Conservation (phyloP, 37 sponge, comb jelly and placozoan species). For the Corticium candelabrum region DNA sequence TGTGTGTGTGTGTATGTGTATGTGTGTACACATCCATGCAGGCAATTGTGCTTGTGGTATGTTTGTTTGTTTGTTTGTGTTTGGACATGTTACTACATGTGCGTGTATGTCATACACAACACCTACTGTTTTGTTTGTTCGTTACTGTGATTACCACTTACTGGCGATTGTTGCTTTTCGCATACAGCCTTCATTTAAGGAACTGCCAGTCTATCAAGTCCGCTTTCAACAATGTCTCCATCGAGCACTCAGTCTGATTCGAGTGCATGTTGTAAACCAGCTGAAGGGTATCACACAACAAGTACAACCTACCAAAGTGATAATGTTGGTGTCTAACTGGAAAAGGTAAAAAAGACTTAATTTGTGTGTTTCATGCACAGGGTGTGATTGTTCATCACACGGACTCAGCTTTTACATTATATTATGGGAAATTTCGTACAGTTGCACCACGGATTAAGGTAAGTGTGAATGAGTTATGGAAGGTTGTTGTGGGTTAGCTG, state of each 20-base stretch:
- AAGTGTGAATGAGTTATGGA: background rate
- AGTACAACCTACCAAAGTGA: conserved; percentile 22
- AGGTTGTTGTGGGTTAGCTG: too few relatives aligned
- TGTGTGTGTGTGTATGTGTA: too few relatives aligned
- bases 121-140: background rate
- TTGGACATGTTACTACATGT: too few relatives aligned
- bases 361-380: background rate
- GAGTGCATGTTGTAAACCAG: conserved; percentile 51
- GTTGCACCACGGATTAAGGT: conserved; percentile 75
- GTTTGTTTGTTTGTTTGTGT: too few relatives aligned
- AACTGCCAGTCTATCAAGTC: conserved; percentile 77
- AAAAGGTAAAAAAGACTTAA: too few relatives aligned
- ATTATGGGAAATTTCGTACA: conserved; percentile 84
- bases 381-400: background rate
- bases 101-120: too few relatives aligned
- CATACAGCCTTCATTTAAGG: conserved; percentile 81
- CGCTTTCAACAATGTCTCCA: conserved; percentile 73
- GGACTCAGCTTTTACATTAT: background rate
- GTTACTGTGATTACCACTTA: background rate
- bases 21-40: too few relatives aligned
- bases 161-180: background rate
- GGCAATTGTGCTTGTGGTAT: too few relatives aligned
- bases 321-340: too few relatives aligned
- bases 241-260: conserved; percentile 64
- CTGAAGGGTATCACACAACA: conserved; percentile 46